Conservation (phyloP, 2,888 invertebrate species). For the Andrena bucephala region DNA sequence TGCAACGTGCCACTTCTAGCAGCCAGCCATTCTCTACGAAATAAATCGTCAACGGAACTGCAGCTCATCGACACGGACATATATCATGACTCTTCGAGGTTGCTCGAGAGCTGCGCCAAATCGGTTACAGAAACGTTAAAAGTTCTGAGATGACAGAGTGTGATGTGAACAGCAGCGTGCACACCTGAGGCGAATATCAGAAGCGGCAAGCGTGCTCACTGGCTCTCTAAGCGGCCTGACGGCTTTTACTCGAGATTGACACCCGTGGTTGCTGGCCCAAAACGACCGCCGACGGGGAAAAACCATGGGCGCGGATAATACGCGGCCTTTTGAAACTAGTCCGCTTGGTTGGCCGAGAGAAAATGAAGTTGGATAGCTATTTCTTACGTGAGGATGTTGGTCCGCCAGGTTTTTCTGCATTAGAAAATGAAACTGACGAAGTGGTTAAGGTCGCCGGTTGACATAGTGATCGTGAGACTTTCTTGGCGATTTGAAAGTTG, state of each 20-base stretch:
- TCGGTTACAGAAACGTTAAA: not conserved
- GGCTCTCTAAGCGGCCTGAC: slow-evolving; percentile 13
- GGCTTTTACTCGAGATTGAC: slow-evolving; percentile 62
- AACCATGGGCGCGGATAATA: slow-evolving; percentile 20
- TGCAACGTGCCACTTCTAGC: slow-evolving; percentile 36
- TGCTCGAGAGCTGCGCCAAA: not conserved
- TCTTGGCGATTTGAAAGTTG: slow-evolving; percentile 25
- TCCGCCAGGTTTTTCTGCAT: slow-evolving; percentile 41
- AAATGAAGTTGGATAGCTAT: slow-evolving; percentile 45
- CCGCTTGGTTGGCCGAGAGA: slow-evolving; percentile 43
- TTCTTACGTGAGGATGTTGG: slow-evolving; percentile 20
- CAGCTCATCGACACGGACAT: slow-evolving; percentile 27
- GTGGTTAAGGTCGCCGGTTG: slow-evolving; percentile 25
- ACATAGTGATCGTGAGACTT: not conserved
- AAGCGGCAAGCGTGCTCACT: not conserved
- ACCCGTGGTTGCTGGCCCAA: slow-evolving; percentile 48
- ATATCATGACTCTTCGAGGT: slow-evolving; percentile 33
- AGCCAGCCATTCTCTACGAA: not conserved
- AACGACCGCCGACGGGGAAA: slow-evolving; percentile 43
- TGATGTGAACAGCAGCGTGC: too few species aligned
- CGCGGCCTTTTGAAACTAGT: slow-evolving; percentile 53
- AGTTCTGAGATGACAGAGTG: not conserved
- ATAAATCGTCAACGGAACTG: slow-evolving; percentile 42
- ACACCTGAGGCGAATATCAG: not conserved
- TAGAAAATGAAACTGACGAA: slow-evolving; percentile 53